These are phyloP conservation scores for Blera fallax DNA, from an alignment of 2,888 invertebrate genomes.

Conservation along the genomic window DNA sequence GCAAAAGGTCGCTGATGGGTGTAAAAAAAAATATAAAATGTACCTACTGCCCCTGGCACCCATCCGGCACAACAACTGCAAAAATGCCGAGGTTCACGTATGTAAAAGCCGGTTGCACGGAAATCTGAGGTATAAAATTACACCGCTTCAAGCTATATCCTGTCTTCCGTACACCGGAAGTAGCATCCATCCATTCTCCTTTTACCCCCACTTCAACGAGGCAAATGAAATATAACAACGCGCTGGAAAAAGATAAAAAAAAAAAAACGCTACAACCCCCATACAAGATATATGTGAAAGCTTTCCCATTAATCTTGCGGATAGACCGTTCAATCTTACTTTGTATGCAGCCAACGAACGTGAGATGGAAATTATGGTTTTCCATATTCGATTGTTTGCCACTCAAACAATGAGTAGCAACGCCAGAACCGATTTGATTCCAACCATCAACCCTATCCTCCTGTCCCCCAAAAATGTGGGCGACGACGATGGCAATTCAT, in stretches of 20 bases:
- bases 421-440: conserved; percentile 23
- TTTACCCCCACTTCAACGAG: not conserved
- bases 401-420: conserved; percentile 42
- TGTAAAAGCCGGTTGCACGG: not conserved
- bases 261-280: not conserved
- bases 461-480: not conserved
- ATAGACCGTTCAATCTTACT: conserved; percentile 43
- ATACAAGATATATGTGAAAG: conserved; percentile 51
- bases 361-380: conserved; percentile 62
- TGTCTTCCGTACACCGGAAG: conserved; percentile 48
- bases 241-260: not conserved
- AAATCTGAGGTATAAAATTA: conserved; percentile 38
- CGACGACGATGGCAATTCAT: conserved; percentile 13
- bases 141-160: conserved; percentile 28
- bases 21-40: not conserved
- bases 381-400: conserved; percentile 61
- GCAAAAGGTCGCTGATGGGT: conserved; percentile 40
- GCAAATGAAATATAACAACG: conserved; percentile 22
- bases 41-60: not conserved
- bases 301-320: conserved; percentile 59
- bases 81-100: conserved; percentile 3
- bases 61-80: not conserved
- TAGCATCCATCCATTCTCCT: conserved; percentile 52
- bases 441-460: not conserved
- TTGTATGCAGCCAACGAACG: conserved; percentile 33